Evolutionary conservation across 2,888 invertebrate species (phyloP), one percentile per base, ranked within the genome.

Genomic region (Aradus depressus): DNA sequence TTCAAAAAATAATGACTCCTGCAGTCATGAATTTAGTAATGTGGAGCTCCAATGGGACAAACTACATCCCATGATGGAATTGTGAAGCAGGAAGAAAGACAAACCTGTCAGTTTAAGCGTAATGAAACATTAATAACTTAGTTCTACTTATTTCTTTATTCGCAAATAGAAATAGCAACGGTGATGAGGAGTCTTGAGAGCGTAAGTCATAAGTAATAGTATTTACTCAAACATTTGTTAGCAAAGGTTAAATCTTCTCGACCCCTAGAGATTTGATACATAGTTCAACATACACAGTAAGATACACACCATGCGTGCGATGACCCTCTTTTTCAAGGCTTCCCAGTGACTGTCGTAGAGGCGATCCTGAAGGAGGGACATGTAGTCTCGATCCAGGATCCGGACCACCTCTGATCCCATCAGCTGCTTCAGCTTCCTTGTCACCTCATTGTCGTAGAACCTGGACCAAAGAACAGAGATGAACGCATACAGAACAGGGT

Each of bases 361-460:
- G 3, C 50, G 47, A 6, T 56, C 41, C 12, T 53, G 47, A 1
- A 57, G 38, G 23, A 51, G 52, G 3, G 32, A 19, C 57, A 57
- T 57, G 42, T 53, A 57, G 26, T 50, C 49, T 12, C 52, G 42
- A 49, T 57, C 57, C 34, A 53, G 21, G 10, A 57, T 44, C 16
- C 44, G 28, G 3, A 57, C 53, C 2, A 52, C 47, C 22, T 57
- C 57, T 8, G 57, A 53, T 10, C 55, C 55, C 47, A 57, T 55
- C 4, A 57, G 44, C 16, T 48, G 50, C 44, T 41, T 39, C 43
- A 57, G 41, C 31, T 44, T 50, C 22, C 50, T 49, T 21, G 54
- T 31, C n/a, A 57, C 57, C n/a, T 44, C 45, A 8, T 38, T 50
- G 16, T 57, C 52, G 8, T 51, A 26, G 35, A 55, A 55, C 51